Base-by-base conservation (phyloP, 2,888 invertebrate genomes). In the Drosophila nr. perissopoda region DNA sequence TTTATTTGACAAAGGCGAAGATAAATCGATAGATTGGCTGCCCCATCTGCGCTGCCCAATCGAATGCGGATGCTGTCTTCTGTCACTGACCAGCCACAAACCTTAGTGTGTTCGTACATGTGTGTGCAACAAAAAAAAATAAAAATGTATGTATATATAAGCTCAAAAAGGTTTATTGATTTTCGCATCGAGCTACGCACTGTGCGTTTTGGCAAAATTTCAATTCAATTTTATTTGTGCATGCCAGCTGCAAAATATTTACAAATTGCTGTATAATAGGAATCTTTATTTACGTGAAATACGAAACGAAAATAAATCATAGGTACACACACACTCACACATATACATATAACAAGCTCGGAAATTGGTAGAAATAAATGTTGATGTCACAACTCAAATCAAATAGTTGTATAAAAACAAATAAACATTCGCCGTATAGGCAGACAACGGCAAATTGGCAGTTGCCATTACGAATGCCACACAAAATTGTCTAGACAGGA, bases 1-100 rank as follows among this genome's bases (percentile, higher is more conserved):
- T 88, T 78, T 81, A 79, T 76, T 80, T 85, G 83, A 79, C 85
- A 87, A 81, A 82, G 72, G 88, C 78, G 63, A 72, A 78, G 82
- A 83, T 83, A 83, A 82, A 83, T 83, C 83, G 85, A 82, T 82
- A 78, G 81, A 74, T 74, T 79, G 72, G 67, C 78, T 25, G 46
- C 46, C 21, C 46, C 46, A 21, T 46, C 46, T 21, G n/a, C n/a
- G 10, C 1, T 62, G 70, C 48, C 57, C 46, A 46, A 18, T 5
- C 49, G 27, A 21, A 62, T 29, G 29, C 49, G 68, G 46, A 42
- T 18, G 40, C 33, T 53, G 51, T 21, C 51, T 56, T 70, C 76
- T 71, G 77, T 71, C 75, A 82, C 82, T 82, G 82, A 82, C 82
- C 81, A 80, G 54, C 82, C 82, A 58, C 82, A 78, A 70, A 67